phyloP scores from a whole-genome alignment of 2,888 invertebrate genomes.

The Oxycera nigricornis region DNA sequence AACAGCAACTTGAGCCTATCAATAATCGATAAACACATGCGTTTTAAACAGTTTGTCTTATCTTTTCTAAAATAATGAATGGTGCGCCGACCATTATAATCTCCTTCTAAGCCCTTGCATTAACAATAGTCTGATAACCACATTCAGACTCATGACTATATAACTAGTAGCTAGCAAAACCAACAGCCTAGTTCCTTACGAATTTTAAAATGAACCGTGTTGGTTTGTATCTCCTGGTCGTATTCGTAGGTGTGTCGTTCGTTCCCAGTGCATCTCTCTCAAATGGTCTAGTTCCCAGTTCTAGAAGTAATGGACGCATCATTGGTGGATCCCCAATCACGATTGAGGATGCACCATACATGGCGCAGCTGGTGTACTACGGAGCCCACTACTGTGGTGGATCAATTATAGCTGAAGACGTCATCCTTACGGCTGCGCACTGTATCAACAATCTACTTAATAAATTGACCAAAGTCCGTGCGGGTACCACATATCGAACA shows the following conservation, averaged over 20 bases:
- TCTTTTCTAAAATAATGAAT: too few species aligned
- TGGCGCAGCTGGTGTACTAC: conserved; percentile 26
- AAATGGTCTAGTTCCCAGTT: background rate
- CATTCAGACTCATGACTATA: too few species aligned
- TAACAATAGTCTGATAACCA: too few species aligned
- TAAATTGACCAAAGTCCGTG: conserved; percentile 25
- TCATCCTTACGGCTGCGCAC: conserved; percentile 28
- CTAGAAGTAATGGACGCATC: conserved; percentile 38
- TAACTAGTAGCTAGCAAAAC: too few species aligned
- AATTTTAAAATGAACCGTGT: background rate
- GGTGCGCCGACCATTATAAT: too few species aligned
- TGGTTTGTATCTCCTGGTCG: too few species aligned
- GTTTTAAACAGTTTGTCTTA: too few species aligned
- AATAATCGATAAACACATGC: too few species aligned
- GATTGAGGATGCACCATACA: conserved; percentile 40
- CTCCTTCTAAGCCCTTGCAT: too few species aligned
- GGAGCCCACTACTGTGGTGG: conserved; percentile 35
- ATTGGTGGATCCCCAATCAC: conserved; percentile 40
- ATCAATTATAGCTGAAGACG: background rate
- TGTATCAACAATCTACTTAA: conserved; percentile 1
- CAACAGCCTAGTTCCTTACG: background rate
- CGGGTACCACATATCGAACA: conserved; percentile 13
- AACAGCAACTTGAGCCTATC: too few species aligned
- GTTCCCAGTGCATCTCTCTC: conserved; percentile 11
- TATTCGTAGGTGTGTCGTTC: background rate